Base-by-base conservation (phyloP, 1,140 invertebrate genomes). In the Rhagoletis pomonella region DNA sequence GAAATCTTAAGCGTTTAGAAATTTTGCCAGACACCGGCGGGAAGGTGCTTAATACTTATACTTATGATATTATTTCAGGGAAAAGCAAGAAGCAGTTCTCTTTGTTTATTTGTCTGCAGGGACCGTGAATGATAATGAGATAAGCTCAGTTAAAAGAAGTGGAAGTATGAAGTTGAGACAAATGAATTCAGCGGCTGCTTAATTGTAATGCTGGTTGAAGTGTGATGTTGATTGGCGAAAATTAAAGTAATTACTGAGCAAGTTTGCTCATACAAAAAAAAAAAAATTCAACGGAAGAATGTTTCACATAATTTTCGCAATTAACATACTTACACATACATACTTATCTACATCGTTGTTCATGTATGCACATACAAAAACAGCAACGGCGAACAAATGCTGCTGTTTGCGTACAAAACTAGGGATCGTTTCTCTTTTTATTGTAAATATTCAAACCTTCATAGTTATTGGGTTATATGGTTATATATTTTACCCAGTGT, bases 1-100 rank as follows among this genome's bases (percentile, higher is more conserved):
- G 73, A 50, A 81, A 55, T 81, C 73, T 81, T 81, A 81, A 81
- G 73, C 50, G 55, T 81, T 81, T 55, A 81, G 73, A 81, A 17
- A 81, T 55, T 81, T 55, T 10, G 47, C 73, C 73, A 81, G 73
- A 81, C 73, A 29, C 19, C 6, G n/a, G 73, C 47, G 44, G 47
- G 42, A 69, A 81, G 73, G 73, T 81, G 73, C 47, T 55, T 81
- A 81, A 81, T 81, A 42, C 44, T 55, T 55, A 81, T n/a, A 50
- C 62, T 64, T 64, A 17, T 64, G 17, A 17, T 12, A 47, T 47
- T 77, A 77, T 50, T 77, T 44, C 42, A 55, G 47, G 10, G 50
- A 55, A 10, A 10, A 10, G 50, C 5, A 55, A 55, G 10, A 62
- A 62, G 9, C 4, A 17, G 67, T 47, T 29, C 44, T 29, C 42